Base-by-base conservation (phyloP, 2,888 invertebrate genomes). In the Cremastinae sp. region DNA sequence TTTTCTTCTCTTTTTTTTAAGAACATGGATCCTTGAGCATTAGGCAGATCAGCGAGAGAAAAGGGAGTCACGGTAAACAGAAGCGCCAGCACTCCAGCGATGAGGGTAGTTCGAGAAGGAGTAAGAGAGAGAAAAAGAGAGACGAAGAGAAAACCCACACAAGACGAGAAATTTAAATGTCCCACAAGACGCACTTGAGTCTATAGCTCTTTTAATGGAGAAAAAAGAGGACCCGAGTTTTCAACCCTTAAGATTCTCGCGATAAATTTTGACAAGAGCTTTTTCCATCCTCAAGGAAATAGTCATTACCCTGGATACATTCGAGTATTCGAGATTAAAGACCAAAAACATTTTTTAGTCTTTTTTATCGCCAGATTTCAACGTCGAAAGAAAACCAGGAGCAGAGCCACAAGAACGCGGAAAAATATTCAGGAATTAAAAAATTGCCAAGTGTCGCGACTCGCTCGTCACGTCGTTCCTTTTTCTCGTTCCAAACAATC, bases 391-490 rank as follows among this genome's bases (percentile, higher is more conserved):
- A 37, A 14, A 56, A 28, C 28, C 39, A 39, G 47, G 49, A 59
- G 64, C 51, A 41, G 62, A 53, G n/a, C 14, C 41, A 62, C 22
- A 51, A 65, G 9, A 9, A 18, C 55, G 20, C 35, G 64, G 75
- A 41, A 53, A 61, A 43, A 73, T 41, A 41, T 62, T 49, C 56
- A 43, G 64, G 68, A 73, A 80, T 78, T 81, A 81, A 79, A 79
- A 83, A 85, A 83, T 85, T 84, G 85, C 83, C 83, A 53, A 45
- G 75, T 80, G 84, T 81, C 82, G 84, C 84, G 79, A 82, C 82
- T 87, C 87, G 84, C 81, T 87, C 86, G 82, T 81, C 86, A 82
- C 84, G 78, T 83, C 82, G 83, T 84, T 86, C 83, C 80, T 80
- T 68, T 76, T 81, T 72, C 73, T 73, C n/a, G 84, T 84, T 78